phyloP scores from a whole-genome alignment of 2,888 invertebrate genomes.

The Lycocerus yunnanus region DNA sequence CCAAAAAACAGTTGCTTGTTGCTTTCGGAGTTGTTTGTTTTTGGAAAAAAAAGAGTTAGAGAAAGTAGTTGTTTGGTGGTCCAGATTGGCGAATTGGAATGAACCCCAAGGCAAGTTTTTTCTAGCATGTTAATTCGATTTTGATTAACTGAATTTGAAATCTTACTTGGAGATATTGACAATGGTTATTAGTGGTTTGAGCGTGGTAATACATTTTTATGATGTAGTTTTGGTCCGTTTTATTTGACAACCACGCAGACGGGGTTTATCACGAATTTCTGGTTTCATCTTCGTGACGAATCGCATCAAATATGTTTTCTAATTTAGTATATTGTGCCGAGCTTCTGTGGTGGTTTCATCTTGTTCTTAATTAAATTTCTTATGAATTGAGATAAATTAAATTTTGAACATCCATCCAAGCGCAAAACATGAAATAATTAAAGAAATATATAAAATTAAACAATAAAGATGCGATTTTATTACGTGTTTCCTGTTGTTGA shows the following conservation, averaged over 20 bases:
- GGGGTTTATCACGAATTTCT: neutral
- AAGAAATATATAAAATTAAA: neutral
- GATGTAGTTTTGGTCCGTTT: neutral
- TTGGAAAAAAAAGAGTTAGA: neutral
- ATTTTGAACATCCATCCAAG: neutral
- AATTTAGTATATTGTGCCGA: neutral
- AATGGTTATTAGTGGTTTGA: neutral
- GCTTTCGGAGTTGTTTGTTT: neutral
- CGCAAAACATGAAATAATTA: neutral
- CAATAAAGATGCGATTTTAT: conserved; percentile 1
- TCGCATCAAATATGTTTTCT: neutral
- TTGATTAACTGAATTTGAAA: neutral
- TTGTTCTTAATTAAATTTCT: neutral
- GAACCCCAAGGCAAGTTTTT: neutral
- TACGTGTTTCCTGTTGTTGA: neutral
- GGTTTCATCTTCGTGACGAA: neutral
- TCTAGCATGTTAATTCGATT: neutral
- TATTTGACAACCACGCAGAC: neutral
- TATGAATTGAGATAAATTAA: neutral
- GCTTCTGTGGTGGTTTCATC: neutral
- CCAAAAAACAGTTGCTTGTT: neutral
- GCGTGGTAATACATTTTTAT: neutral
- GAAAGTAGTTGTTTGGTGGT: neutral
- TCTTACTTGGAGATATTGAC: neutral
- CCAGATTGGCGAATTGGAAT: neutral